Conservation (phyloP, 2,797 vertebrate species). For the Thalassophryne amazonica region DNA sequence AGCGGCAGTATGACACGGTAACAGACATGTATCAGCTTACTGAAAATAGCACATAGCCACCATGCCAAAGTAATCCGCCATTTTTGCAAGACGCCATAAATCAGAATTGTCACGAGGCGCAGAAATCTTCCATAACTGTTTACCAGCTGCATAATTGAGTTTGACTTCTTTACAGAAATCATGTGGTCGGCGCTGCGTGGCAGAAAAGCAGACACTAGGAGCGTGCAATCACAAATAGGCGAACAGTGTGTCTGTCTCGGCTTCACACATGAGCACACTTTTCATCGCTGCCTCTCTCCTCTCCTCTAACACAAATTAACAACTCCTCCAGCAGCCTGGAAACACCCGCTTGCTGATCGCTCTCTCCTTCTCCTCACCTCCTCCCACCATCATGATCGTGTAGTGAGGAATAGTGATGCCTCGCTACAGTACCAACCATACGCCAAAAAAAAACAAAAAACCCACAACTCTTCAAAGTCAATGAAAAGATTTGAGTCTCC, state of each 20-base stretch:
- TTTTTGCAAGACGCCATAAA: slow-evolving; percentile 44
- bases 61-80: slow-evolving; percentile 34
- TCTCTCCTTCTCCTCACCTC: slow-evolving; percentile 56
- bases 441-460: too few relatives aligned
- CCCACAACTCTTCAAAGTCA: too few relatives aligned
- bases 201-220: slow-evolving; percentile 29
- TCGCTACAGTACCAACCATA: too few relatives aligned
- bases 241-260: slow-evolving; percentile 6
- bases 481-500: too few relatives aligned
- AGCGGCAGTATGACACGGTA: slow-evolving; percentile 40
- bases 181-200: slow-evolving; percentile 31
- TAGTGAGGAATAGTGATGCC: too few relatives aligned
- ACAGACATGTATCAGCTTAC: slow-evolving; percentile 66
- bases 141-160: slow-evolving; percentile 36
- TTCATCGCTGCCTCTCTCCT: slow-evolving; percentile 5
- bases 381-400: too few relatives aligned
- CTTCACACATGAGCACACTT: slow-evolving; percentile 3
- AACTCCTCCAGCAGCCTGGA: slow-evolving; percentile 58
- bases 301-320: slow-evolving; percentile 40
- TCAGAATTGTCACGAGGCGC: slow-evolving; percentile 42
- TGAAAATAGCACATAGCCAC: slow-evolving; percentile 55
- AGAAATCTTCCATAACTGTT: slow-evolving; percentile 27
- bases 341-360: slow-evolving; percentile 64
- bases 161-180: slow-evolving; percentile 26
- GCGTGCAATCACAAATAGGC: slow-evolving; percentile 4